These are phyloP conservation scores for Microcebus tavaratra DNA, from an alignment of 2,113 vertebrate species.

Conservation along the genomic window DNA sequence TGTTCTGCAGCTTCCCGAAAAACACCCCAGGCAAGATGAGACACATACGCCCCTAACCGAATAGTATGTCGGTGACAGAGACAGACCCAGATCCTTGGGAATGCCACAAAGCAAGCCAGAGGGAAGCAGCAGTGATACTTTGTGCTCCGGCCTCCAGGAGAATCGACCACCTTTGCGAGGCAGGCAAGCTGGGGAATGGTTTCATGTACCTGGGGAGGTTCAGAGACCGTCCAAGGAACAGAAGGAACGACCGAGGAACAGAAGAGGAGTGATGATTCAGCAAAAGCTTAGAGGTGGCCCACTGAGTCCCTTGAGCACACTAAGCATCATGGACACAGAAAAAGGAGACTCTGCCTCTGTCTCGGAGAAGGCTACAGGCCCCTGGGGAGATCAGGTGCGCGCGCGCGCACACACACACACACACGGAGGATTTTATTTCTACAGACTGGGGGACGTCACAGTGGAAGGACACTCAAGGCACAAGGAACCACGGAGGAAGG, in stretches of 20 bases:
- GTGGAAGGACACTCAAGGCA: neutral
- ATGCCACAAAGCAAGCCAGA: neutral
- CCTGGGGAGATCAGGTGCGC: neutral
- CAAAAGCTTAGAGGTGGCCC: neutral
- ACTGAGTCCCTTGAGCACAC: too few species aligned
- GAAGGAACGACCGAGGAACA: neutral
- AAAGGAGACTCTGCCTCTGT: neutral
- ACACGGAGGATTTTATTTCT: neutral
- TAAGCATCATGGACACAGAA: neutral
- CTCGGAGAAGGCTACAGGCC: neutral
- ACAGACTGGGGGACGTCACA: neutral
- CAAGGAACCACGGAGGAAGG: neutral
- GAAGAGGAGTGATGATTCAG: neutral
- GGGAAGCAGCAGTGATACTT: neutral
- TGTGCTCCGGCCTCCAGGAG: neutral
- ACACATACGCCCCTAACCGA: neutral
- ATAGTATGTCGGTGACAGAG: neutral
- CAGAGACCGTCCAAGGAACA: neutral
- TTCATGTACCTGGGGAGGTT: neutral
- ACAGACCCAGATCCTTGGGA: neutral
- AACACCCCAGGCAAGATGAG: neutral
- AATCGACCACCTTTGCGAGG: neutral
- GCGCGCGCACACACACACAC: too few species aligned
- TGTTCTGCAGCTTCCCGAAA: neutral
- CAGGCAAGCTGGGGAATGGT: neutral